Conservation (phyloP, 2,113 vertebrate species). For the Cyprinus carpio region DNA sequence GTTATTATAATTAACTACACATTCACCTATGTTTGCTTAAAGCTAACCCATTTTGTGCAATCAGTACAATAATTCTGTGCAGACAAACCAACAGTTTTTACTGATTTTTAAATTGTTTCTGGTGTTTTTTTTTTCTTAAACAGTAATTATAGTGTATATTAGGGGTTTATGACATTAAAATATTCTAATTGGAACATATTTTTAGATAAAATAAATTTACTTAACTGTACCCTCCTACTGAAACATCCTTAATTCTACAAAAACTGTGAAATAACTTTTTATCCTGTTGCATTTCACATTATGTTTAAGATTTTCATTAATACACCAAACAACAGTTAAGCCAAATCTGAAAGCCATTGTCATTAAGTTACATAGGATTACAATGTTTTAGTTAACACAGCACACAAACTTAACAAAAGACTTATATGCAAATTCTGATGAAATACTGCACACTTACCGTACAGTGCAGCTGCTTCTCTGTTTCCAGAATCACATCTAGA, state of each 20-base stretch:
- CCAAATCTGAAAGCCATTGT: neutral
- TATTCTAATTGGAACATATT: neutral
- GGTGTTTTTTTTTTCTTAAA: neutral
- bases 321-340: neutral
- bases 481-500: slow-evolving; percentile 45
- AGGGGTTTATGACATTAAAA: no score
- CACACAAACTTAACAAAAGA: neutral
- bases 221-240: neutral
- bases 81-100: neutral
- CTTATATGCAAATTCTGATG: neutral
- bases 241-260: neutral
- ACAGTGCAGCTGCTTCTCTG: slow-evolving; percentile 46
- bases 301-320: neutral
- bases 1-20: neutral
- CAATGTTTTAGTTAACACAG: neutral
- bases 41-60: neutral
- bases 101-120: neutral
- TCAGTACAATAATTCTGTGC: neutral
- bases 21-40: neutral
- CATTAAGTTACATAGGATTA: neutral
- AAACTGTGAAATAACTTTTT: neutral
- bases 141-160: neutral
- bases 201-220: neutral
- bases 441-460: slow-evolving; percentile 67
- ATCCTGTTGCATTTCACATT: neutral